Percentiles rank a stretch among this genome's conserved stretches.
Conservation (phyloP, 2,888 invertebrate species). For the Terebella lapidaria region DNA sequence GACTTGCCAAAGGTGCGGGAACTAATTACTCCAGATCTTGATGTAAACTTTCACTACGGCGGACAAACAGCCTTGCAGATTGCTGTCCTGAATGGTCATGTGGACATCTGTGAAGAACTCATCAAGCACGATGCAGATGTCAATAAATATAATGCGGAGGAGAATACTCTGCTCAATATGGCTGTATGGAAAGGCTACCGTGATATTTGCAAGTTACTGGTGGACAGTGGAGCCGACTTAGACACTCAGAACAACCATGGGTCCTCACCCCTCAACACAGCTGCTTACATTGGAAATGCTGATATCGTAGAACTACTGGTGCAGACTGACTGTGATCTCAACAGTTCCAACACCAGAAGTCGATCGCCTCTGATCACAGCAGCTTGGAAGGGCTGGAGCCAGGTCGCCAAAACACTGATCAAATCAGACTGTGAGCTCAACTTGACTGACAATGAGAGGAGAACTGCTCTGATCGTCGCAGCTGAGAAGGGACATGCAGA, state of each 20-base stretch:
- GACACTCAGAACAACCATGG: slow-evolving; percentile 40
- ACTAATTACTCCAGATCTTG: slow-evolving; percentile 35
- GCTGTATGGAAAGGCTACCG: slow-evolving; percentile 36
- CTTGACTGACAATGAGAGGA: slow-evolving; percentile 31
- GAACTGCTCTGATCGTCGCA: slow-evolving; percentile 37
- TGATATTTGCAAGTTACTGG: slow-evolving; percentile 34
- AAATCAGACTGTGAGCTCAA: slow-evolving; percentile 32
- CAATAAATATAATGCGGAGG: slow-evolving; percentile 38
- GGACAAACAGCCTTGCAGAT: slow-evolving; percentile 43
- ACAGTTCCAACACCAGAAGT: slow-evolving; percentile 31
- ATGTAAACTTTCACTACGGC: slow-evolving; percentile 47
- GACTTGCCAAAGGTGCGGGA: slow-evolving; percentile 30
- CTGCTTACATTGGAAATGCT: slow-evolving; percentile 33
- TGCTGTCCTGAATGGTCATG: slow-evolving; percentile 36
- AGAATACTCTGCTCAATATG: slow-evolving; percentile 40
- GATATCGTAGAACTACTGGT: slow-evolving; percentile 33
- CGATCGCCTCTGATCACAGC: slow-evolving; percentile 37
- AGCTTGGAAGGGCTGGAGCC: slow-evolving; percentile 25
- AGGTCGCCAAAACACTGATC: slow-evolving; percentile 31
- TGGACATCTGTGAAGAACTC: slow-evolving; percentile 37
- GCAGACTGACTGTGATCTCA: slow-evolving; percentile 30
- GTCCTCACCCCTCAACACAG: slow-evolving; percentile 38
- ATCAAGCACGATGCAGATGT: slow-evolving; percentile 42
- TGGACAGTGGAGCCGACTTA: slow-evolving; percentile 35
- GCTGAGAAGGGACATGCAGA: slow-evolving; percentile 31